Base-by-base conservation (phyloP, 2,888 invertebrate genomes). In the Pseudeuparius sepicola region DNA sequence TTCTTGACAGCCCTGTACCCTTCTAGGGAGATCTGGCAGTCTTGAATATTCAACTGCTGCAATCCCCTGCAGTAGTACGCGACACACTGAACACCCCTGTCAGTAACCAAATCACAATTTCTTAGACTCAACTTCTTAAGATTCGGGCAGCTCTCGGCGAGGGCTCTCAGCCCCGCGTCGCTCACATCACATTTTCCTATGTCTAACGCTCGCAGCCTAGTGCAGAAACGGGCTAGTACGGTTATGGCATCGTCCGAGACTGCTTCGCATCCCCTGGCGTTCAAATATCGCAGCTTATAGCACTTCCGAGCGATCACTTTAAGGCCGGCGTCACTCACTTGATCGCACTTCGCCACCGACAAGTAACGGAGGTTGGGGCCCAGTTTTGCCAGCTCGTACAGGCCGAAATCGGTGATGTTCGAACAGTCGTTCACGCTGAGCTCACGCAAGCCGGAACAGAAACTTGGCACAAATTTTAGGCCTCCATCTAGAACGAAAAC, bases 111-210 rank as follows among this genome's bases (percentile, higher is more conserved):
- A 65, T 92, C 90, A 65, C 93, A 93, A 51, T 87, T 88, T 52
- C 89, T 76, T 34, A 93, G 66, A 43, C 89, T 89, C 31, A 93
- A 66, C 61, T 90, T 90, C 61, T 87, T 86, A 34, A 93, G 66
- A 58, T 92, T 90, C 1, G 88, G 87, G 59, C 89, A 89, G 54
- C 86, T 84, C 47, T 88, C 82, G 1, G 90, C 88, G 2, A 93
- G 68, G 4, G 87, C 83, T 53, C 84, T 72, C 31, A 93, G 65
- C 0, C 90, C 90, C 14, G 84, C 78, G 61, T 93, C 92, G 15
- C 88, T 89, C 1, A 93, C 82, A 63, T 92, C 92, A 61, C 92
- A 92, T 56, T 92, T 92, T 4, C 93, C 92, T 30, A 92, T 75
- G 56, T 93, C 93, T 5, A 93, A 64, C 0, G 92, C 90, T 33